Evolutionary conservation across 2,888 invertebrate species (phyloP), one percentile per base, ranked within the genome.

Genomic region (Sisyra terminalis): DNA sequence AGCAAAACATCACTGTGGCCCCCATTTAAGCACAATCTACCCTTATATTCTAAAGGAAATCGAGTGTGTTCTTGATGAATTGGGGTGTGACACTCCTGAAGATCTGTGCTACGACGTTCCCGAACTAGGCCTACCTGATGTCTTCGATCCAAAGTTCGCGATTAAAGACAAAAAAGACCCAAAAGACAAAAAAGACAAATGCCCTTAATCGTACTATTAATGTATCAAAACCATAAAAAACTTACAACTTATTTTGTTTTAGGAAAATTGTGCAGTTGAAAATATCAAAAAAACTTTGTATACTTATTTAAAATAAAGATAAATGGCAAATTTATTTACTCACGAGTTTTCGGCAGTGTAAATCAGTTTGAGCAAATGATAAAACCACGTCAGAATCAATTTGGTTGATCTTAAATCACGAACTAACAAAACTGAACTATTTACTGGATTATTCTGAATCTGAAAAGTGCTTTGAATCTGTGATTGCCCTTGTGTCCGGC

Each of bases 81-180:
- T 98, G 44, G 97, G 98, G 34, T 79, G 97, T 51, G 80, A 80
- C 44, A 92, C 94, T 34, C 87, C 86, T 0, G 96, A 96, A 62
- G 87, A 90, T 59, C 70, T 99, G 55, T 94, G 96, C 46, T 97
- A 92, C 57, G 93, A 96, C 64, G 83, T 88, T 65, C 98, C 97
- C 41, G 96, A 98, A 66, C 67, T 96, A 58, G 90, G 83, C 48
- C 67, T 88, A 51, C 65, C 76, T 51, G 73, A 70, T 55, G 76
- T 82, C 46, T 79, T 73, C 55, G 78, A 83, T 46, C 70, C 78
- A 53, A 39, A 42, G 8, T 36, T 38, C 9, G 15, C 7, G 6
- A n/a, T 38, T n/a, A 4, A 13, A 13, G 8, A 14, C 2, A 3
- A 35, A 2, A n/a, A 35, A 13, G 11, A 14, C 3, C 14, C 3